These are phyloP conservation scores for Sciurus niger DNA, from an alignment of 2,113 vertebrate species.

Conservation along the genomic window DNA sequence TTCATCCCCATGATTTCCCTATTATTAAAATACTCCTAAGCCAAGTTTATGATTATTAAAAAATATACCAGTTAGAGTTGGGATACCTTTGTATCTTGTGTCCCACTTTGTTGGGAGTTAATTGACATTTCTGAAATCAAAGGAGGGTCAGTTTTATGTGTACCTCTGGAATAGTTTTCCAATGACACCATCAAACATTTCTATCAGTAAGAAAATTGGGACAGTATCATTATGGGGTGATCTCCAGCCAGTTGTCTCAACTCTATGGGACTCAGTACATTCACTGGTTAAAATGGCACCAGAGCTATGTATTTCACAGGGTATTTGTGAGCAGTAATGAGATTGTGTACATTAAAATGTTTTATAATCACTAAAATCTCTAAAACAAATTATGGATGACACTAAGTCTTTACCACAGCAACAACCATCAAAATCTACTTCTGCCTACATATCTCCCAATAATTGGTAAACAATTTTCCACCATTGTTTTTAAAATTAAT, in stretches of 20 bases:
- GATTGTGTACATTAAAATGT: not conserved
- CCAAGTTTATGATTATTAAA: not conserved
- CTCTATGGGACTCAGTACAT: not conserved
- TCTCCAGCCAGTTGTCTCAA: not conserved
- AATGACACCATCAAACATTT: not conserved
- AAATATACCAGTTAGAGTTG: not conserved
- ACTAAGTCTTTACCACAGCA: not conserved
- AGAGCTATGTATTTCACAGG: not conserved
- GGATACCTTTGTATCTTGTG: accelerated
- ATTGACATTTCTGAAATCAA: not conserved
- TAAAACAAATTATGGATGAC: too few species aligned
- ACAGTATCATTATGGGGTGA: accelerated
- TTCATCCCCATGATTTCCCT: not conserved
- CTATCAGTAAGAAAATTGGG: not conserved
- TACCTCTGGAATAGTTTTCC: not conserved
- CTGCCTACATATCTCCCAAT: not conserved
- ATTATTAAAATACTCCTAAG: not conserved
- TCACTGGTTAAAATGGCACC: not conserved
- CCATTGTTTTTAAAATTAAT: not conserved
- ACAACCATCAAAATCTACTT: not conserved
- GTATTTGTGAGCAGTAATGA: not conserved
- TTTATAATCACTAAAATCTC: not conserved
- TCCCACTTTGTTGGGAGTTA: not conserved
- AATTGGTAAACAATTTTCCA: not conserved
- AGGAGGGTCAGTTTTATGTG: not conserved